Conservation (phyloP, 2,797 vertebrate genomes). For the Corythornis leucogaster region DNA sequence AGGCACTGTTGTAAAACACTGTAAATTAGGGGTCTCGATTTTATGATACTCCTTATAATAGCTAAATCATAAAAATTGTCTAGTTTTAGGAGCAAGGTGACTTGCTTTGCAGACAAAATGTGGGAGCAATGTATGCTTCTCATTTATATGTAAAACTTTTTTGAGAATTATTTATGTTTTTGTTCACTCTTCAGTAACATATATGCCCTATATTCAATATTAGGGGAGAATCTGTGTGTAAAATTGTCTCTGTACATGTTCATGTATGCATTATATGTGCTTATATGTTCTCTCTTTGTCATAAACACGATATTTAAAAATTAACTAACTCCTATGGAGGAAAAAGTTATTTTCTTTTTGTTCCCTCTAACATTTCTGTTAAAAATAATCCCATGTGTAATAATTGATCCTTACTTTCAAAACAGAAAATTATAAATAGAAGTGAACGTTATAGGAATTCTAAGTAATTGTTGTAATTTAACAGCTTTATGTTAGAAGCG, state of each 20-base stretch:
- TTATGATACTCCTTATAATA: neutral
- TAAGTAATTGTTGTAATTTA: neutral
- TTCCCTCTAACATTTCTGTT: neutral
- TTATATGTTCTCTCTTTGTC: neutral
- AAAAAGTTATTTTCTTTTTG: neutral
- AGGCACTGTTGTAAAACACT: neutral
- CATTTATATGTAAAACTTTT: neutral
- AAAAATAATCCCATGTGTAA: neutral
- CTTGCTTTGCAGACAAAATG: neutral
- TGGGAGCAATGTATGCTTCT: neutral
- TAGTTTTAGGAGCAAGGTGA: neutral
- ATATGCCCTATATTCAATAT: neutral
- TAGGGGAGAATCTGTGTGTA: neutral
- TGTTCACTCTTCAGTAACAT: neutral
- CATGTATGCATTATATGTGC: neutral
- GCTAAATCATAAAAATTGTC: rapidly evolving
- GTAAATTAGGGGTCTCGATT: rapidly evolving
- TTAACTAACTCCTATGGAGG: neutral
- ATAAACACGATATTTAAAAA: neutral
- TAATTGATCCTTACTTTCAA: neutral
- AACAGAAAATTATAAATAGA: neutral
- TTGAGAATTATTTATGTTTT: neutral
- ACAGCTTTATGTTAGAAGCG: neutral
- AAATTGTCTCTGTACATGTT: neutral
- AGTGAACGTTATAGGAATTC: neutral